These are phyloP conservation scores for Trachelipus rathkii DNA, from an alignment of 1,140 invertebrate genomes.

Conservation along the genomic window DNA sequence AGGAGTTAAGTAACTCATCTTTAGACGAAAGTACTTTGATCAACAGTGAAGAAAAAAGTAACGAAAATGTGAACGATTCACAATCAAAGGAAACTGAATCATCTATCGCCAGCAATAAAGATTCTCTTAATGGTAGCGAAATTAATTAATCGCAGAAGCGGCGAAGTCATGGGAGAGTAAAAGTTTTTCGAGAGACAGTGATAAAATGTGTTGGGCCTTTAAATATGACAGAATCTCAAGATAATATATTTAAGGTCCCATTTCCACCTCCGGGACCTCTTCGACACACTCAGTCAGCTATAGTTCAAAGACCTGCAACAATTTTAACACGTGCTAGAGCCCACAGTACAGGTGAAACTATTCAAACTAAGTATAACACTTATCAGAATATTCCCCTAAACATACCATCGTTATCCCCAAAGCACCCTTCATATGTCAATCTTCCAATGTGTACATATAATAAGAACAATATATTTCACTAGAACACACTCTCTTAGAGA, in stretches of 20 bases:
- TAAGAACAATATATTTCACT: too few relatives aligned
- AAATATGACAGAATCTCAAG: neutral
- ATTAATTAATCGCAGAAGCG: neutral
- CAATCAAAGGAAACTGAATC: conserved; percentile 21
- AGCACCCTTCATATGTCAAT: neutral
- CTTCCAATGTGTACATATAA: too few relatives aligned
- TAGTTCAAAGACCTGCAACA: conserved; percentile 13
- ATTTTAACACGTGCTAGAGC: conserved; percentile 24
- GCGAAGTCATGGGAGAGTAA: neutral
- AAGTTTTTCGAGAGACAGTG: neutral
- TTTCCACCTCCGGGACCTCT: neutral
- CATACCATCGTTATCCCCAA: neutral
- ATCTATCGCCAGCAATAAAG: neutral
- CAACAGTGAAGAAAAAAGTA: neutral
- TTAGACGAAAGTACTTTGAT: conserved; percentile 28
- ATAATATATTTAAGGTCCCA: neutral
- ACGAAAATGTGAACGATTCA: neutral
- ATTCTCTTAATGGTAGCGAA: neutral
- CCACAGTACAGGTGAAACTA: conserved; percentile 22
- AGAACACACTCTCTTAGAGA: too few relatives aligned
- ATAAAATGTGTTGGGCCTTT: neutral
- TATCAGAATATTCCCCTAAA: conserved; percentile 29
- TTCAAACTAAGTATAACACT: conserved; percentile 9
- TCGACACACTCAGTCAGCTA: conserved; percentile 35
- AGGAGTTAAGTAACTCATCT: conserved; percentile 23